Evolutionary conservation across 2,888 invertebrate species (phyloP).

Genomic region (Tortrix viridana): DNA sequence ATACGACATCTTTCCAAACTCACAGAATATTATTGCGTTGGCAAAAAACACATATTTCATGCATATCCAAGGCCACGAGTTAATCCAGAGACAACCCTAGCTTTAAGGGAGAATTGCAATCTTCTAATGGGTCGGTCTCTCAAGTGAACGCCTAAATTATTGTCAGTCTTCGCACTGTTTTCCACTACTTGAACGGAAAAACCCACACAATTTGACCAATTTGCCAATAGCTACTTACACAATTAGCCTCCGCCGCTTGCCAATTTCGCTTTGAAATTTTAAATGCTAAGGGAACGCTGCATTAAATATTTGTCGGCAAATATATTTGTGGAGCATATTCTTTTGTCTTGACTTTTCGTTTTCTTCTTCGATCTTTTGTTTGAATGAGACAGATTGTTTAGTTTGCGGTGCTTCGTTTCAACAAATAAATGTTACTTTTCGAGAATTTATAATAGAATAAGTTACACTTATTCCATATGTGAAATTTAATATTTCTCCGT

Average conservation of each 20-base stretch:
- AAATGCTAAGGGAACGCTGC: slow-evolving; percentile 18
- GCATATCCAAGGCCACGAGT: not conserved
- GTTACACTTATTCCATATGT: too few relatives aligned
- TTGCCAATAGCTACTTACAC: slow-evolving; percentile 49
- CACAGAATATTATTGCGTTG: too few relatives aligned
- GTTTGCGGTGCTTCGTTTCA: too few relatives aligned
- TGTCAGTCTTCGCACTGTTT: slow-evolving; percentile 56
- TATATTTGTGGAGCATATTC: not conserved
- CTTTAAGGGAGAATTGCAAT: slow-evolving; percentile 58
- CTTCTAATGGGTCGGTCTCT: slow-evolving; percentile 61
- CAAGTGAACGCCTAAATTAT: slow-evolving; percentile 47
- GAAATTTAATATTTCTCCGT: too few relatives aligned
- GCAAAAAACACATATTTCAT: too few relatives aligned
- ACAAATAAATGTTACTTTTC: too few relatives aligned
- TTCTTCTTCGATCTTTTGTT: too few relatives aligned
- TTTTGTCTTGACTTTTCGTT: not conserved
- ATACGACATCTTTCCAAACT: too few relatives aligned
- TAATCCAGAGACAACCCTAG: slow-evolving; percentile 53
- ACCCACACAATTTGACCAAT: slow-evolving; percentile 56
- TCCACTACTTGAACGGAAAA: slow-evolving; percentile 55
- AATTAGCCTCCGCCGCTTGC: slow-evolving; percentile 32
- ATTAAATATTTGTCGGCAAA: not conserved
- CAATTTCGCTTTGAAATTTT: slow-evolving; percentile 35
- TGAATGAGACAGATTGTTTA: too few relatives aligned
- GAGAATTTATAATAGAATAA: too few relatives aligned